Base-by-base conservation (phyloP, 2,888 invertebrate species). In the Acronicta psi region DNA sequence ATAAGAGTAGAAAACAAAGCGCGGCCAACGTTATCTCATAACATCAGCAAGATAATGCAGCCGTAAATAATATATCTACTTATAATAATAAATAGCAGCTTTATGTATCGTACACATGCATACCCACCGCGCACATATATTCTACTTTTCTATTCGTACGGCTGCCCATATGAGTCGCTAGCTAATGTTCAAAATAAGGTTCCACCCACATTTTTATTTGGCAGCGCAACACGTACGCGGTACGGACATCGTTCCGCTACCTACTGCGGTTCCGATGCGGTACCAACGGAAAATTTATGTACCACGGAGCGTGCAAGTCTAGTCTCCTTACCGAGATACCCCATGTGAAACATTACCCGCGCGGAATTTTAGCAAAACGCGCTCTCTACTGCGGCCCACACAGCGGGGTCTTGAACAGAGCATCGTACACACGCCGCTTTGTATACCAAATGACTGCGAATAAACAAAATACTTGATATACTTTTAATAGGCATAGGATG, bases 191-290 rank as follows among this genome's bases (percentile, higher is more conserved):
- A 71, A 77, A 79, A 74, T 77, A 80, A 77, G 77, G 80, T 81
- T 76, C 79, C 69, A 78, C 75, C 77, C 71, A 79, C 83, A 83
- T 87, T 89, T 83, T 91, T 91, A 90, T 89, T 89, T 88, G 86
- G 86, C 86, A 87, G 81, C 80, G 84, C 84, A 89, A 89, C 90
- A 89, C 86, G 88, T 88, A 86, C 86, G 84, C 80, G 80, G 81
- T 80, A 82, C 83, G 82, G 83, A 81, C 84, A 82, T 86, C 84
- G 86, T 82, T 83, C 80, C 81, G 84, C 87, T 88, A 89, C 90
- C 87, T 89, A 90, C 90, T 93, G 92, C 92, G 91, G 92, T 88
- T 87, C 84, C 91, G 86, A 88, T 92, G 93, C 92, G 93, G 92
- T 87, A 91, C 86, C 82, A 76, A 74, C 89, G 82, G 85, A 88